phyloP scores from a whole-genome alignment of 2,888 invertebrate species.

The Andrena chrysosceles region DNA sequence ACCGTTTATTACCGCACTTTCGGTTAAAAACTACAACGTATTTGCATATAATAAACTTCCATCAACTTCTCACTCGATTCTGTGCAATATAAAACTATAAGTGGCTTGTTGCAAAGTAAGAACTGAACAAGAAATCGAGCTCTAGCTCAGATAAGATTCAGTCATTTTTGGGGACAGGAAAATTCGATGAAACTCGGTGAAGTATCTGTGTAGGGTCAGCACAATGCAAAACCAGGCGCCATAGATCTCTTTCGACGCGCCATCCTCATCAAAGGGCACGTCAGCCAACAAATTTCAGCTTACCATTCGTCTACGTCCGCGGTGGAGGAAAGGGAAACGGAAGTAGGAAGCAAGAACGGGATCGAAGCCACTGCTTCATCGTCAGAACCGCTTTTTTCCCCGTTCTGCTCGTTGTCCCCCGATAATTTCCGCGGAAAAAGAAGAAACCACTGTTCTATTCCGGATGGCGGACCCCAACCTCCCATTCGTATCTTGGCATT shows the following conservation, averaged over 20 bases:
- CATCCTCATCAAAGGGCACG: neutral
- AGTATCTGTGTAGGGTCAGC: neutral
- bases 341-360: neutral
- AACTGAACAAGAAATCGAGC: neutral
- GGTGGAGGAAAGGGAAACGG: neutral
- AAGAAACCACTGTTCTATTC: constrained; percentile 66
- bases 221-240: neutral
- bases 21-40: too few relatives aligned
- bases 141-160: neutral
- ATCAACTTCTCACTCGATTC: too few relatives aligned
- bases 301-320: neutral
- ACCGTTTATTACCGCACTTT: too few relatives aligned
- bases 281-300: neutral
- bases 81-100: neutral
- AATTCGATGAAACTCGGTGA: neutral
- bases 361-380: constrained; percentile 49
- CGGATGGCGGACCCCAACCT: constrained; percentile 54
- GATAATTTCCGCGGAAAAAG: constrained; percentile 71
- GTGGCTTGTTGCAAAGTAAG: neutral
- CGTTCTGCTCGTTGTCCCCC: constrained; percentile 62
- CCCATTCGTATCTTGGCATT: constrained; percentile 46
- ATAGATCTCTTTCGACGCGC: neutral
- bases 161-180: neutral
- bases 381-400: constrained; percentile 31
- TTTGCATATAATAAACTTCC: too few relatives aligned